Percentiles rank a stretch among this genome's conserved stretches.
These are phyloP conservation scores for Andrena praecox DNA, from an alignment of 2,888 invertebrate genomes.

Conservation along the genomic window DNA sequence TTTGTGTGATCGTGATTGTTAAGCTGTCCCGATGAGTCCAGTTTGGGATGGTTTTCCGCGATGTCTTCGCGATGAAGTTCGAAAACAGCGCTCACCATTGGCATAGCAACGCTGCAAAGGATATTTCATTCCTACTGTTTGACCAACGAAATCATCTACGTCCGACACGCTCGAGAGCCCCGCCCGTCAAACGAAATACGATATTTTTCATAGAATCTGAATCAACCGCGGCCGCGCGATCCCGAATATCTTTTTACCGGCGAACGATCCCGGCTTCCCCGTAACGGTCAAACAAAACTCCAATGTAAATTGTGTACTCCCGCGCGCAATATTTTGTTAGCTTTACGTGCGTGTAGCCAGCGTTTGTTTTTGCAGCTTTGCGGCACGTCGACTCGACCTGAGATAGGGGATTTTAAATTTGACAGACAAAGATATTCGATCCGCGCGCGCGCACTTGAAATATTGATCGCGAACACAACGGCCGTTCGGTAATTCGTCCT, in stretches of 20 bases:
- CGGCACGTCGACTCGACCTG: not conserved
- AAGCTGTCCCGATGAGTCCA: no score
- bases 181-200: conserved; percentile 21
- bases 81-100: not conserved
- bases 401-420: conserved; percentile 17
- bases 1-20: no score
- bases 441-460: not conserved
- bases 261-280: conserved; percentile 7
- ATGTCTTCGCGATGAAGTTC: not conserved
- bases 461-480: not conserved
- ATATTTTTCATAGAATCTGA: conserved; percentile 41
- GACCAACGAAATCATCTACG: conserved; percentile 25
- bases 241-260: conserved; percentile 36
- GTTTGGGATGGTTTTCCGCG: no score
- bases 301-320: conserved; percentile 38
- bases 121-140: conserved; percentile 13
- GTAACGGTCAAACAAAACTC: conserved; percentile 37
- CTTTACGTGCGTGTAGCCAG: not conserved
- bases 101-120: not conserved
- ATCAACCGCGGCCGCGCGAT: conserved; percentile 6
- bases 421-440: not conserved
- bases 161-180: conserved; percentile 8
- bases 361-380: conserved; percentile 38
- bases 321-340: conserved; percentile 33
- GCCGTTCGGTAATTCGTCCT: not conserved